Evolutionary conservation across 2,888 invertebrate species (phyloP), one percentile per base, ranked within the genome.

Genomic region (Drosophila buzzatii): DNA sequence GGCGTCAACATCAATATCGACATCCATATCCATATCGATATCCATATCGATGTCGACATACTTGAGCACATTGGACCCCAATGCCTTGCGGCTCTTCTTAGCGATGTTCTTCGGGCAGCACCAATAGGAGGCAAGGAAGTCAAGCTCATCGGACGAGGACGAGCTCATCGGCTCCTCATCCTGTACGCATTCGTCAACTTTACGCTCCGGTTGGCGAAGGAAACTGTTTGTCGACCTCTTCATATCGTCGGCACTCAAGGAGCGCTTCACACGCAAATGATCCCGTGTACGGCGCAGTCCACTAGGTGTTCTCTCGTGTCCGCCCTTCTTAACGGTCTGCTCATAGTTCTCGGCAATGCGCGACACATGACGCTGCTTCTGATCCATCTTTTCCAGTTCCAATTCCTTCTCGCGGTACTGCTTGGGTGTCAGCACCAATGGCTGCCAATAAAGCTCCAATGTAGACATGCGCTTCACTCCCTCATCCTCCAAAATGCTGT

Each of bases 381-480:
- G 60, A 12, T 85, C 76, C 23, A 61, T 27, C n/a, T 70, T 79
- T 27, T 75, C 85, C 57, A 79, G 31, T 4, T 76, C 76, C 18
- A 70, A 33, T 23, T 89, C 84, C 57, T 69, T 81, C 2, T 84
- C 87, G 16, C 76, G 74, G n/a, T 76, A 59, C 51, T 69, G 68
- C n/a, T 70, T 76, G 33, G 84, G 57, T 9, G 84, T 76, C 1
- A 76, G 42, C n/a, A 89, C 86, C 33, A 78, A 10, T 0, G 85
- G 85, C 58, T 84, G 68, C 85, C 85, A 88, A 27, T 23, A 62
- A 1, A 85, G 55, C 37, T 83, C 72, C 55, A 85, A 18, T 8
- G 74, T 85, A 14, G 89, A 74, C 81, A 85, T 66, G 3, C 70
- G 75, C 58, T 68, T 74, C 1, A 80, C 52, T 0, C 84, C 86